Percentiles rank a stretch among this genome's conserved stretches.
Evolutionary conservation across 37 sponge, comb jelly and placozoan genomes (phyloP).

Genomic region (Cliona cf. orientalis): DNA sequence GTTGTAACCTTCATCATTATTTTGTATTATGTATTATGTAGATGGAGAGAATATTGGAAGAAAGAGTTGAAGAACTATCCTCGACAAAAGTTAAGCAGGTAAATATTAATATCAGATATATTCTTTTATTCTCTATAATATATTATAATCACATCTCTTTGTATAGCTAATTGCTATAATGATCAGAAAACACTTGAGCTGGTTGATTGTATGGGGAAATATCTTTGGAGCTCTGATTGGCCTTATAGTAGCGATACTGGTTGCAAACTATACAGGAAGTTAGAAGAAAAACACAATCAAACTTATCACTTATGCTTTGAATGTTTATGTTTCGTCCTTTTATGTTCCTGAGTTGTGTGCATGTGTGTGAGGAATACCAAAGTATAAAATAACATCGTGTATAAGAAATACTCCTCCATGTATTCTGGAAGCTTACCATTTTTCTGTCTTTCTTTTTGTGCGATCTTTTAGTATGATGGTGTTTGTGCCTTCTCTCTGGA

Average conservation of each 20-base stretch:
- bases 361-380: background rate
- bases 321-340: slow-evolving; percentile 16
- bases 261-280: slow-evolving; percentile 11
- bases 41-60: slow-evolving; percentile 56
- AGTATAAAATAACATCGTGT: background rate
- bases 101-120: no score
- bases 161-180: slow-evolving; percentile 74
- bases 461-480: background rate
- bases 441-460: background rate
- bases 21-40: slow-evolving; percentile 5
- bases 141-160: no score
- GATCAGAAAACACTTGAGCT: slow-evolving; percentile 79
- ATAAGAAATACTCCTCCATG: no score
- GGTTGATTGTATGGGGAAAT: slow-evolving; percentile 88
- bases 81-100: slow-evolving; percentile 58
- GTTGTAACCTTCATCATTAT: background rate
- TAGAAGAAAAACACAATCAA: background rate
- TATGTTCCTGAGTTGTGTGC: background rate
- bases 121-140: no score
- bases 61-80: slow-evolving; percentile 46
- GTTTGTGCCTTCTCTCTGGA: background rate
- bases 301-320: slow-evolving; percentile 8
- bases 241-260: slow-evolving; percentile 38
- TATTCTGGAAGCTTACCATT: background rate
- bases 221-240: slow-evolving; percentile 75